A percentile compares a stretch with the other conserved stretches of the same genome.
Conservation (phyloP, 2,888 invertebrate genomes). For the Chalcis sispes region DNA sequence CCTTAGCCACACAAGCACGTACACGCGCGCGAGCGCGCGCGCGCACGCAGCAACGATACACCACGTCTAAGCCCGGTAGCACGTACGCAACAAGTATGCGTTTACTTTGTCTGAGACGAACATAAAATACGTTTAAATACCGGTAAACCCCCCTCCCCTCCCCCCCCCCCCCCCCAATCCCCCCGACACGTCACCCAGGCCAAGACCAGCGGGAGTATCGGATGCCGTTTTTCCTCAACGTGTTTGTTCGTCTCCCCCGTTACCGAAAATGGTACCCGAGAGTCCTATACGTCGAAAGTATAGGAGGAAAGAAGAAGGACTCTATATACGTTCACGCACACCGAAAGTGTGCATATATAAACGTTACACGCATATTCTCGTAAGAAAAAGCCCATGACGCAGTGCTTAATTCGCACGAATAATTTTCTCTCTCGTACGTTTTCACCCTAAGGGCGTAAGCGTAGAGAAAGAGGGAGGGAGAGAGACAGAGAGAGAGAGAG, state of each 20-base stretch:
- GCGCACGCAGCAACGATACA: too few species aligned
- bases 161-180: neutral
- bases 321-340: too few species aligned
- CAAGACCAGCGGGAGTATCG: too few species aligned
- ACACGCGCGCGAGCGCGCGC: too few species aligned
- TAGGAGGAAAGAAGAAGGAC: too few species aligned
- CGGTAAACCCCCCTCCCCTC: neutral
- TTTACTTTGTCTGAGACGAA: constrained; percentile 41
- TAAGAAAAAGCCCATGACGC: constrained; percentile 18
- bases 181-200: neutral
- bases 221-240: too few species aligned
- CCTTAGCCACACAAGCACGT: too few species aligned
- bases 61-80: too few species aligned
- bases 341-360: neutral
- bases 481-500: too few species aligned
- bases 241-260: constrained; percentile 21
- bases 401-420: constrained; percentile 37
- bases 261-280: constrained; percentile 49
- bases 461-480: neutral
- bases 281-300: constrained; percentile 45
- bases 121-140: constrained; percentile 30
- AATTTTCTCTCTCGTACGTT: neutral
- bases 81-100: constrained; percentile 41
- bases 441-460: neutral
- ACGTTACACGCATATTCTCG: too few species aligned